Conservation (phyloP, 2,888 invertebrate genomes). For the Auanema sp. region DNA sequence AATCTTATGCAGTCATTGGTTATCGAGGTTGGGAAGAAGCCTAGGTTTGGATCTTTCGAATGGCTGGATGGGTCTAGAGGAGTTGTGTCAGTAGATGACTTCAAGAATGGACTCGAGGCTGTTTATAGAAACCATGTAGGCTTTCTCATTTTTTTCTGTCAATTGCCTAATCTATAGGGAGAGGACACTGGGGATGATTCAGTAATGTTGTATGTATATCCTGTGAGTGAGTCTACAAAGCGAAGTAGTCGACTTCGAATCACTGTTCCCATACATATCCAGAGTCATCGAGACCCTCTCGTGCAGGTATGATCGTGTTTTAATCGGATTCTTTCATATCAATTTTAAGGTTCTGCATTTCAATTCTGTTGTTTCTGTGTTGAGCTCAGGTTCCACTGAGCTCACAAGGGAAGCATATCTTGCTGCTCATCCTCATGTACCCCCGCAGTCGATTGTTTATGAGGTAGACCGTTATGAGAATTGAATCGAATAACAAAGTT, state of each 20-base stretch:
- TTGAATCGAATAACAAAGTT: not conserved
- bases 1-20: conserved; percentile 38
- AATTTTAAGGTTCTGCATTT: conserved; percentile 37
- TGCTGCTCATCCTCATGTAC: conserved; percentile 43
- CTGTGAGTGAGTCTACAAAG: conserved; percentile 43
- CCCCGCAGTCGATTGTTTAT: conserved; percentile 44
- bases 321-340: conserved; percentile 7
- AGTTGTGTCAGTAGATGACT: conserved; percentile 35
- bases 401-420: conserved; percentile 43
- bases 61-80: conserved; percentile 37
- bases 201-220: conserved; percentile 50
- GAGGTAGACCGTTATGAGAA: conserved; percentile 6
- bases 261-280: conserved; percentile 36
- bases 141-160: not conserved
- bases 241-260: conserved; percentile 41
- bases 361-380: conserved; percentile 36
- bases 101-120: conserved; percentile 36
- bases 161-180: conserved; percentile 21
- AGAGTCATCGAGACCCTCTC: conserved; percentile 31
- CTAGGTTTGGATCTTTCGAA: conserved; percentile 33
- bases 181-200: conserved; percentile 42
- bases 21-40: conserved; percentile 40
- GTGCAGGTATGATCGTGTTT: conserved; percentile 24
- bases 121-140: conserved; percentile 35
- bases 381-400: conserved; percentile 46